phyloP scores from a whole-genome alignment of 2,113 vertebrate species.

The Penelope pileata region DNA sequence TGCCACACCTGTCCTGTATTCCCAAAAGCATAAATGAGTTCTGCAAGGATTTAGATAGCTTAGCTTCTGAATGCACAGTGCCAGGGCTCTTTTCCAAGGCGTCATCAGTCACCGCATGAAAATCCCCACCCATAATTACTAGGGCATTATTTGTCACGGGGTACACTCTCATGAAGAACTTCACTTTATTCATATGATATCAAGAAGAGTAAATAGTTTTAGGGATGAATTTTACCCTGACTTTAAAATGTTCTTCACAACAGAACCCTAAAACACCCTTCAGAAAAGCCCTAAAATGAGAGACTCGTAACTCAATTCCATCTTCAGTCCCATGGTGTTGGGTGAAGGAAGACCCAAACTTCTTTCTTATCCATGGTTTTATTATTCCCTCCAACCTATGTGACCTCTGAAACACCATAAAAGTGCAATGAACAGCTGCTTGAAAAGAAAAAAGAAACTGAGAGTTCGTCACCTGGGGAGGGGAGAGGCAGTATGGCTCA shows the following conservation, averaged over 20 bases:
- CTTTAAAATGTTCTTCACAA: slow-evolving; percentile 29
- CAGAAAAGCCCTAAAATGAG: neutral
- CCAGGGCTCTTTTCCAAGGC: slow-evolving; percentile 52
- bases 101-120: slow-evolving; percentile 38
- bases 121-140: slow-evolving; percentile 68
- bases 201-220: slow-evolving; percentile 40
- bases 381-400: neutral
- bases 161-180: slow-evolving; percentile 8
- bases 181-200: slow-evolving; percentile 34
- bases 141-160: slow-evolving; percentile 15
- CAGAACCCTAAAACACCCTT: neutral
- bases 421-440: neutral
- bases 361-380: slow-evolving; percentile 42
- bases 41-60: slow-evolving; percentile 67
- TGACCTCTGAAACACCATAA: neutral
- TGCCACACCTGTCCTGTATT: slow-evolving; percentile 68
- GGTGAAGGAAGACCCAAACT: neutral
- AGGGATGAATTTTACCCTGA: slow-evolving; percentile 33
- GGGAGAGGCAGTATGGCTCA: neutral
- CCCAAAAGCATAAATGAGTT: slow-evolving; percentile 66
- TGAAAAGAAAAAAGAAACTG: slow-evolving; percentile 5
- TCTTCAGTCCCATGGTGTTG: neutral
- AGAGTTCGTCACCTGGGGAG: neutral
- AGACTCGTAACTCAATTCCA: neutral
- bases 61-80: slow-evolving; percentile 45